phyloP scores from a whole-genome alignment of 35 echinoderm and acorn worm species.

The Acanthaster planci region DNA sequence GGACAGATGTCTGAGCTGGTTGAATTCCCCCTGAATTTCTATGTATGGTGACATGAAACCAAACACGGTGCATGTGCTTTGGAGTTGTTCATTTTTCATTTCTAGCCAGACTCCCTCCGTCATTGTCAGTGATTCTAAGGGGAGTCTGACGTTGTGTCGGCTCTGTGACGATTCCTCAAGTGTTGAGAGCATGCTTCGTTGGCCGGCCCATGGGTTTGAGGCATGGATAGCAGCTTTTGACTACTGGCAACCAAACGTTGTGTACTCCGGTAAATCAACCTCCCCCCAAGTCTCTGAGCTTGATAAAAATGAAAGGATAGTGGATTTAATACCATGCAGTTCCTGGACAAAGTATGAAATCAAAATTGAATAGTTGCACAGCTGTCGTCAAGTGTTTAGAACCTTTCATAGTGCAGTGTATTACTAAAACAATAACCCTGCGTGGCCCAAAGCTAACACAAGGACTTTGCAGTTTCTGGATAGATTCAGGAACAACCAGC shows the following conservation, averaged over 20 bases:
- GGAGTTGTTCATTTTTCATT: background rate
- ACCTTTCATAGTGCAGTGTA: too few relatives aligned
- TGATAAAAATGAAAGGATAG: too few relatives aligned
- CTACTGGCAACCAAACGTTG: slow-evolving; percentile 83
- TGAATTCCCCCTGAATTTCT: too few relatives aligned
- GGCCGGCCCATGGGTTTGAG: slow-evolving; percentile 90
- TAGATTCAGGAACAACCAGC: too few relatives aligned
- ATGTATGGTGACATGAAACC: too few relatives aligned
- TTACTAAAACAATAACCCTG: too few relatives aligned
- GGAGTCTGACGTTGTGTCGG: slow-evolving; percentile 55
- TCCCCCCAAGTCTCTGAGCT: too few relatives aligned
- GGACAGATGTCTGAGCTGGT: too few relatives aligned
- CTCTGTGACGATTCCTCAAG: slow-evolving; percentile 19
- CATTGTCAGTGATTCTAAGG: slow-evolving; percentile 88
- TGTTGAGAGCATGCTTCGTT: slow-evolving; percentile 41
- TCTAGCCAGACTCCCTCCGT: slow-evolving; percentile 42
- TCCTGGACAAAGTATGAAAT: background rate
- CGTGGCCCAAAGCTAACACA: too few relatives aligned
- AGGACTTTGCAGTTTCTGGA: too few relatives aligned
- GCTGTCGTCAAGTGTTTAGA: background rate
- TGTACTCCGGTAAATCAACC: slow-evolving; percentile 69
- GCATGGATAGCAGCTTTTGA: slow-evolving; percentile 95
- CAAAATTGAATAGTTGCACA: background rate
- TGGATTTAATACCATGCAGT: background rate
- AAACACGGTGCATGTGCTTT: too few relatives aligned